A percentile compares a stretch with the other conserved stretches of the same genome.
phyloP scores from a whole-genome alignment of 2,888 invertebrate genomes.

The Calliscelio sp. region DNA sequence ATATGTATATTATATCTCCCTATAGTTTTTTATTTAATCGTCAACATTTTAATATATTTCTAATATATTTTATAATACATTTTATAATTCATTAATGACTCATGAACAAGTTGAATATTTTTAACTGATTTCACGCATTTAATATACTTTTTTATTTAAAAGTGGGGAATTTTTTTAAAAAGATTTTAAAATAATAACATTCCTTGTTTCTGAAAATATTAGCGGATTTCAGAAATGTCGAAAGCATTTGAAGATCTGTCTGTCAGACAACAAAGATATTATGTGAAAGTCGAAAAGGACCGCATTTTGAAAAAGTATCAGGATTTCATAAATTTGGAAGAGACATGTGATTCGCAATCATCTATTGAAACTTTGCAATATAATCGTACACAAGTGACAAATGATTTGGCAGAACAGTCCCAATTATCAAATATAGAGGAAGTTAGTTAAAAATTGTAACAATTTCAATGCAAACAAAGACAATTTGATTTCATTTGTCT shows the following conservation, averaged over 20 bases:
- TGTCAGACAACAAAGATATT: not conserved
- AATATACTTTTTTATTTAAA: too few species aligned
- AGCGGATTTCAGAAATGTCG: not conserved
- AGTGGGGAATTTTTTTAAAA: too few species aligned
- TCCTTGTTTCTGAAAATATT: not conserved
- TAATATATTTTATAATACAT: too few species aligned
- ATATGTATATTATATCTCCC: too few species aligned
- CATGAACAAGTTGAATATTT: too few species aligned
- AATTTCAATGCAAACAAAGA: too few species aligned
- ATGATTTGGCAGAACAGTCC: not conserved
- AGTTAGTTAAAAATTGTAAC: constrained; percentile 1
- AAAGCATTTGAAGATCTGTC: constrained; percentile 2
- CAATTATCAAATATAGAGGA: not conserved
- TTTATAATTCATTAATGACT: too few species aligned
- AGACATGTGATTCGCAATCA: not conserved
- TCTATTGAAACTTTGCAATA: not conserved
- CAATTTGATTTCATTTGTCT: too few species aligned
- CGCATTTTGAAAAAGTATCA: not conserved
- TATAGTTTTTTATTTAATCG: too few species aligned
- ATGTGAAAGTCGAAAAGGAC: constrained; percentile 1
- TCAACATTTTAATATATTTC: too few species aligned
- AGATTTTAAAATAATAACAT: too few species aligned
- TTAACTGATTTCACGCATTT: too few species aligned
- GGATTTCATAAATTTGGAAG: not conserved
- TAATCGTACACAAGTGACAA: not conserved